phyloP scores from a whole-genome alignment of 2,797 vertebrate genomes.

The Parotocinclus haroldoi region DNA sequence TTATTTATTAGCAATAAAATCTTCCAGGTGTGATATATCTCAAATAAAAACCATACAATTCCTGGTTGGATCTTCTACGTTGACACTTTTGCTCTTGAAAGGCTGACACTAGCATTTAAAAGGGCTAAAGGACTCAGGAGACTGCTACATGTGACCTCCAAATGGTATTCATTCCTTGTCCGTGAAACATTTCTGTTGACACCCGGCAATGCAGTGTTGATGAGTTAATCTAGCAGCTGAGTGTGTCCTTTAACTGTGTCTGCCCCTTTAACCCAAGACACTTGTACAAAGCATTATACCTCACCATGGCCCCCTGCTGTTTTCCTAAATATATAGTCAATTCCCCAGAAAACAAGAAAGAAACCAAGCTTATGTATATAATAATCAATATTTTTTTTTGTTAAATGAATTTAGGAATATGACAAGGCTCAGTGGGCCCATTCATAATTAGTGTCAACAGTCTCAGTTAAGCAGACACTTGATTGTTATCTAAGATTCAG shows the following conservation, averaged over 20 bases:
- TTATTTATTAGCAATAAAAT: too few relatives aligned
- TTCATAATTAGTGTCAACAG: background rate
- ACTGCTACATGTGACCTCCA: constrained; percentile 73
- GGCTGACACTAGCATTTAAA: constrained; percentile 77
- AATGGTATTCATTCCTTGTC: constrained; percentile 80
- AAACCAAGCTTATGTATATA: constrained; percentile 49
- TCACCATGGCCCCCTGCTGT: constrained; percentile 53
- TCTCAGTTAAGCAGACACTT: constrained; percentile 28
- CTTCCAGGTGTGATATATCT: background rate
- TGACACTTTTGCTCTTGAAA: constrained; percentile 72
- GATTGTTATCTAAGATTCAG: background rate
- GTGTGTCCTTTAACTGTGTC: constrained; percentile 67
- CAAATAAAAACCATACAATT: constrained; percentile 49
- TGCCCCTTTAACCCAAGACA: constrained; percentile 13
- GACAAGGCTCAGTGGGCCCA: background rate
- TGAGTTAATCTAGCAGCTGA: constrained; percentile 85
- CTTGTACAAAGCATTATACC: constrained; percentile 35
- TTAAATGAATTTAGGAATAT: constrained; percentile 35
- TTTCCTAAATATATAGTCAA: constrained; percentile 59
- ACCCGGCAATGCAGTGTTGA: constrained; percentile 79
- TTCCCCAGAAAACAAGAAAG: constrained; percentile 58
- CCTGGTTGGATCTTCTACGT: constrained; percentile 61
- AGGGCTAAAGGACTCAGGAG: constrained; percentile 64
- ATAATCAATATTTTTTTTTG: constrained; percentile 52
- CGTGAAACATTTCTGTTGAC: constrained; percentile 83